phyloP scores from a whole-genome alignment of 2,113 vertebrate species.

The Steatornis caripensis region DNA sequence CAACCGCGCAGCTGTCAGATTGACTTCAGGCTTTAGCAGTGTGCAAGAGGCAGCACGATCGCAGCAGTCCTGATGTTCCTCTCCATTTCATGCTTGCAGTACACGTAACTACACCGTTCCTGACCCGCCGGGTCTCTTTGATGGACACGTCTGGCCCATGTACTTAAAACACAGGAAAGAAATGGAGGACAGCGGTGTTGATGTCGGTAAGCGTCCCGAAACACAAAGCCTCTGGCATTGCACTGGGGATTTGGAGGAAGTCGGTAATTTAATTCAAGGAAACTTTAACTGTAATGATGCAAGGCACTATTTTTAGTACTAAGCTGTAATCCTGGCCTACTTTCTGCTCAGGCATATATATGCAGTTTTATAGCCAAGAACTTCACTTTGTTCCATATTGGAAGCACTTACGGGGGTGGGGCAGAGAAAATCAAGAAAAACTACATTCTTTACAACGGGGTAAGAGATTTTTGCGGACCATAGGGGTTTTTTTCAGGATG shows the following conservation, averaged over 20 bases:
- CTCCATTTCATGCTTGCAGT: not conserved
- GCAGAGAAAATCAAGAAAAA: not conserved
- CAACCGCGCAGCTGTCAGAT: not conserved
- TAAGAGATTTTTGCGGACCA: not conserved
- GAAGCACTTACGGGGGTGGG: fast-evolving
- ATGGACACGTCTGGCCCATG: conserved; percentile 95
- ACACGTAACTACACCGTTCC: conserved; percentile 79
- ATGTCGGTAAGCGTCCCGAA: conserved; percentile 77
- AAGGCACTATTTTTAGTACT: not conserved
- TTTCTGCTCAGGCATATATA: not conserved
- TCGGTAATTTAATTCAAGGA: not conserved
- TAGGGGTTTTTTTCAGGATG: not conserved
- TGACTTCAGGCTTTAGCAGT: not conserved
- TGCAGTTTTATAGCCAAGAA: not conserved
- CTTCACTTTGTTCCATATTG: not conserved
- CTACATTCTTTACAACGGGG: not conserved
- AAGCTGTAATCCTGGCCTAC: not conserved
- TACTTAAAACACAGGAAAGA: conserved; percentile 85
- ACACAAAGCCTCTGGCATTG: not conserved
- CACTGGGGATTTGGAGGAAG: not conserved
- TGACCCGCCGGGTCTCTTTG: conserved; percentile 90
- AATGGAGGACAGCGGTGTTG: conserved; percentile 81
- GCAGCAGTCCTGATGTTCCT: not conserved
- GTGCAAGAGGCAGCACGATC: not conserved
- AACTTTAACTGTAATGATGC: not conserved